Evolutionary conservation across 2,797 vertebrate species (phyloP).

Genomic region (Onychomys arenicola): DNA sequence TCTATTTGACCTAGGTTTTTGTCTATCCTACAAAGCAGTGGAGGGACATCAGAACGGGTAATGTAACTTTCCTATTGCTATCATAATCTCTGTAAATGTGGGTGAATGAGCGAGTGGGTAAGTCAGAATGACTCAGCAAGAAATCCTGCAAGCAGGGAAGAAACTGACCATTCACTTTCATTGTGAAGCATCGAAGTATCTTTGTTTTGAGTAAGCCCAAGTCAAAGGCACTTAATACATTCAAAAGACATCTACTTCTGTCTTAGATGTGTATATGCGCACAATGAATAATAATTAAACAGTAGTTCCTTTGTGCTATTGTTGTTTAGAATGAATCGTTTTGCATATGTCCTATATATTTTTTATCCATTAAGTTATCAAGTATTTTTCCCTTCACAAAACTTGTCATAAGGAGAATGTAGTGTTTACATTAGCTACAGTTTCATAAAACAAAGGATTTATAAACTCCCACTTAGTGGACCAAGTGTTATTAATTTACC

Average conservation of each 20-base stretch:
- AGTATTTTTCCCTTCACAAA: slow-evolving; percentile 55
- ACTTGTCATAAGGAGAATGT: not conserved
- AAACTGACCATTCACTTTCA: not conserved
- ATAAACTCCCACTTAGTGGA: slow-evolving; percentile 49
- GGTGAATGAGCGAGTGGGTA: not conserved
- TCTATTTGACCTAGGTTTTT: not conserved
- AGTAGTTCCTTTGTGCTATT: not conserved
- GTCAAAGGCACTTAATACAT: not conserved
- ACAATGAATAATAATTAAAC: not conserved
- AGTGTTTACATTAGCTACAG: slow-evolving; percentile 36
- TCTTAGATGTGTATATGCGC: not conserved
- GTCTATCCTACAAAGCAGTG: not conserved
- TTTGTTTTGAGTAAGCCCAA: slow-evolving; percentile 10
- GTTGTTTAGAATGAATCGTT: slow-evolving; percentile 20
- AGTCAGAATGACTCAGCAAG: slow-evolving; percentile 30
- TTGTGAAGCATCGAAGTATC: not conserved
- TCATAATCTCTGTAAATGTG: not conserved
- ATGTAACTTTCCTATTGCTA: not conserved
- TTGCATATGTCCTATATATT: not conserved
- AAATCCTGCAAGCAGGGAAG: not conserved
- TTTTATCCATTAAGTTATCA: slow-evolving; percentile 36
- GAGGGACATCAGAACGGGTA: not conserved
- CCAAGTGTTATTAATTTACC: not conserved
- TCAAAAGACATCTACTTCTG: not conserved
- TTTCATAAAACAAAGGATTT: slow-evolving; percentile 53